Base-by-base conservation (phyloP, 2,888 invertebrate species). In the Amphipoea lucens region DNA sequence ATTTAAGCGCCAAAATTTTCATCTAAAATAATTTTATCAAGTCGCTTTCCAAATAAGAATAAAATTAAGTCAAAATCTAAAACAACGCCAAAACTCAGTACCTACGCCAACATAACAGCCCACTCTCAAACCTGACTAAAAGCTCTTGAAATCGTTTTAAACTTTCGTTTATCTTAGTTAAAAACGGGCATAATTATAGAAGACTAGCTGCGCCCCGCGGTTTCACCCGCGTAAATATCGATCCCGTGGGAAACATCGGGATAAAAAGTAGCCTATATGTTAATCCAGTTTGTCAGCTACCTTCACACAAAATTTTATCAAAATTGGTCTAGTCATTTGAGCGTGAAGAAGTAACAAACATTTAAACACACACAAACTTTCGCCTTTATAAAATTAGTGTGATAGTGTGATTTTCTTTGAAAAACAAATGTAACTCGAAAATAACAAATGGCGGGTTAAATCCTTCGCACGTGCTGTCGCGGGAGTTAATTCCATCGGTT, bases 401-500 rank as follows among this genome's bases (percentile, higher is more conserved):
- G 29, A 29, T 29, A 29, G 29, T 29, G 29, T 29, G 29, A 79
- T 87, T 87, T 86, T 83, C 84, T 84, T 81, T 70, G 82, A 79
- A 86, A 86, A 79, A 70, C 79, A 78, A 87, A 86, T 78, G 81
- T 72, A 76, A 79, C 79, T 75, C 60, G 81, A 86, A 83, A 72
- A 84, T 90, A 89, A 84, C 88, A 88, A 88, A 90, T 75, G 79
- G 69, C 7, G 70, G 78, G 78, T 76, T 70, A 73, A 87, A 90
- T 89, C 85, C 88, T 71, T 82, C 48, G 74, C 81, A 82, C 86
- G 84, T 88, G 83, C 76, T 78, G 78, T 85, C 80, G 82, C 70
- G 85, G 85, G 88, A 89, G 82, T 88, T 89, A 89, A 90, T 89
- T 90, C 90, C 78, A 75, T 85, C 79, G 87, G 86, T 80, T 89